phyloP scores from a whole-genome alignment of 2,797 vertebrate species.

The Sebastiscus tertius region DNA sequence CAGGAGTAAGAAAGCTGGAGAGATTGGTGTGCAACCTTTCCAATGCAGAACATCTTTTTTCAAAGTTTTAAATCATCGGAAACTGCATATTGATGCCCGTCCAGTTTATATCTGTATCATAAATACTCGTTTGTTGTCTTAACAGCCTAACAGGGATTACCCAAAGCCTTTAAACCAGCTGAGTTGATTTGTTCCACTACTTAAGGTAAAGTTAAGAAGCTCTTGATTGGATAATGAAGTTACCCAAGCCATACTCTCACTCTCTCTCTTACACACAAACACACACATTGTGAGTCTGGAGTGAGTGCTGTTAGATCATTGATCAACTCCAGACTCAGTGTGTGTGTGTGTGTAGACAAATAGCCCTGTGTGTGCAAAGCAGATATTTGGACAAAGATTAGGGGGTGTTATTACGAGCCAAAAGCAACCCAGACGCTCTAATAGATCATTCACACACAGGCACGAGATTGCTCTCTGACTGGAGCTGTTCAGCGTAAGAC shows the following conservation, averaged over 20 bases:
- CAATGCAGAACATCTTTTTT: background rate
- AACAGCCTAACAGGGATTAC: slow-evolving; percentile 48
- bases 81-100: background rate
- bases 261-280: slow-evolving; percentile 43
- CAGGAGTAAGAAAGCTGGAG: background rate
- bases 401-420: slow-evolving; percentile 84
- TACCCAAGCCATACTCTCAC: slow-evolving; percentile 30
- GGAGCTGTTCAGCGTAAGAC: slow-evolving; percentile 10
- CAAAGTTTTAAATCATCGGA: background rate
- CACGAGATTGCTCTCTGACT: slow-evolving; percentile 48
- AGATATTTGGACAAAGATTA: slow-evolving; percentile 94
- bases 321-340: slow-evolving; percentile 82
- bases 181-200: slow-evolving; percentile 67
- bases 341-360: slow-evolving; percentile 77
- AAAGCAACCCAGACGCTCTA: slow-evolving; percentile 85
- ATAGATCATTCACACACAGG: slow-evolving; percentile 78
- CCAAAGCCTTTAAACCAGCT: slow-evolving; percentile 49
- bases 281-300: slow-evolving; percentile 59
- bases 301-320: slow-evolving; percentile 75
- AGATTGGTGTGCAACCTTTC: background rate
- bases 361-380: slow-evolving; percentile 85
- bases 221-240: slow-evolving; percentile 76
- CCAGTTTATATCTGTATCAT: slow-evolving; percentile 9
- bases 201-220: slow-evolving; percentile 62
- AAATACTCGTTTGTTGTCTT: slow-evolving; percentile 21